Percentiles rank a stretch among this genome's conserved stretches.
phyloP scores from a whole-genome alignment of 2,797 vertebrate species.

The Echiichthys vipera region DNA sequence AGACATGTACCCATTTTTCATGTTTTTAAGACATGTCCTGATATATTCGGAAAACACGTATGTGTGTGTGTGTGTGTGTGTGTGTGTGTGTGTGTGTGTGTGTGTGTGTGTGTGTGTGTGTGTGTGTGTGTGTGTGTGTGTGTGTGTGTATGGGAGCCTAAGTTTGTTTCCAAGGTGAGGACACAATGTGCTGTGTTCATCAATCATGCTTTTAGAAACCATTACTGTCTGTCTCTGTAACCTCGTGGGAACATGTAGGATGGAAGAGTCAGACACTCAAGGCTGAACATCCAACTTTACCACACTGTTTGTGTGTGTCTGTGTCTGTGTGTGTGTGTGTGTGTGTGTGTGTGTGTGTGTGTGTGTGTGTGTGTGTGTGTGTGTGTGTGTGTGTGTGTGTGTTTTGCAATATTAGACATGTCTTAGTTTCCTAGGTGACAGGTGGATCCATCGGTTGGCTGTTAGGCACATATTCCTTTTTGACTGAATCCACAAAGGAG shows the following conservation, averaged over 20 bases:
- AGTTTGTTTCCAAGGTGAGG: conserved; percentile 50
- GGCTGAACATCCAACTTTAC: conserved; percentile 46
- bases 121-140: conserved; percentile 10
- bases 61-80: not conserved
- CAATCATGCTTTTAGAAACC: conserved; percentile 67
- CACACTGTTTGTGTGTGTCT: conserved; percentile 9
- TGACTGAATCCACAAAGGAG: not conserved
- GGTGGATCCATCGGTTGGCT: conserved; percentile 1
- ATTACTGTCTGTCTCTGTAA: conserved; percentile 64
- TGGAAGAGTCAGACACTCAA: conserved; percentile 48
- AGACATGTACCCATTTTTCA: too few species aligned
- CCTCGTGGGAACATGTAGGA: conserved; percentile 51
- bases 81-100: not conserved
- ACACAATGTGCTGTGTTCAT: conserved; percentile 58
- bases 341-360: not conserved
- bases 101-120: not conserved
- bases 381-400: not conserved
- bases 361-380: conserved; percentile 2
- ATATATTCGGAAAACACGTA: too few species aligned
- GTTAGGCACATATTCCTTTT: conserved; percentile 20
- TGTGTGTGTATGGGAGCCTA: not conserved
- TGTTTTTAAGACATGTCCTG: too few species aligned
- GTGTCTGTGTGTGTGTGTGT: conserved; percentile 21
- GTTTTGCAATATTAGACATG: not conserved
- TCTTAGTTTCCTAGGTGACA: conserved; percentile 32